Evolutionary conservation across 2,888 invertebrate species (phyloP).

Genomic region (Caenorhabditis macrosperma): DNA sequence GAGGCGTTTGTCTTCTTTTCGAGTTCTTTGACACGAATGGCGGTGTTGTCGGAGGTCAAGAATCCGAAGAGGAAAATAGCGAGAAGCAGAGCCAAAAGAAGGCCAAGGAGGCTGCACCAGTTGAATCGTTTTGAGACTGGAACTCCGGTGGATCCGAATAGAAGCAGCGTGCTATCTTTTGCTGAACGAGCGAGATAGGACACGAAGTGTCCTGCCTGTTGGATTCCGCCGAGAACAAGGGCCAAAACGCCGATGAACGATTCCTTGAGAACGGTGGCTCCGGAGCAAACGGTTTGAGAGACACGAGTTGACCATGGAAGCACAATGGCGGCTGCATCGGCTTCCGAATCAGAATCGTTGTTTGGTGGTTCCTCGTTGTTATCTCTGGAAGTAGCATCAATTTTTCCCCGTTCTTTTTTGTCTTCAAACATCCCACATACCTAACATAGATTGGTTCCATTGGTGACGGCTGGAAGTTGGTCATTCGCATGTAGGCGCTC

Average conservation of each 20-base stretch:
- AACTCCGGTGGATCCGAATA: too few species aligned
- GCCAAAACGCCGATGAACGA: background rate
- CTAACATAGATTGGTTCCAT: slow-evolving; percentile 32
- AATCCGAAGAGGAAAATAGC: slow-evolving; percentile 28
- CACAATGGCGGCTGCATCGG: background rate
- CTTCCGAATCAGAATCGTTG: background rate
- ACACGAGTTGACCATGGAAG: slow-evolving; percentile 1
- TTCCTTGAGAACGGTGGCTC: background rate
- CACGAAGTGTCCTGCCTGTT: background rate
- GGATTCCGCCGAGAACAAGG: background rate
- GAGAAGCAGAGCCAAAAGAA: slow-evolving; percentile 19
- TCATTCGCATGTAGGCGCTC: slow-evolving; percentile 26
- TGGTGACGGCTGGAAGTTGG: slow-evolving; percentile 2
- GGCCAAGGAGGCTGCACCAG: slow-evolving; percentile 20
- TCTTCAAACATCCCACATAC: too few species aligned
- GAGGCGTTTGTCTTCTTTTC: background rate
- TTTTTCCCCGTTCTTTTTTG: too few species aligned
- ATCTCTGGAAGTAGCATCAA: slow-evolving; percentile 27
- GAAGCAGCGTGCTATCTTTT: background rate
- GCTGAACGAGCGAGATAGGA: background rate
- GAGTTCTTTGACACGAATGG: slow-evolving; percentile 2
- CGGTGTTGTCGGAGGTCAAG: slow-evolving; percentile 30
- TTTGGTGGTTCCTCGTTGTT: slow-evolving; percentile 1
- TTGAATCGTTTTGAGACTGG: background rate
- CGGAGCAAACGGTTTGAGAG: background rate